Evolutionary conservation across 2,797 vertebrate species (phyloP), one percentile per base, ranked within the genome.

Genomic region (Labeo calbasu): DNA sequence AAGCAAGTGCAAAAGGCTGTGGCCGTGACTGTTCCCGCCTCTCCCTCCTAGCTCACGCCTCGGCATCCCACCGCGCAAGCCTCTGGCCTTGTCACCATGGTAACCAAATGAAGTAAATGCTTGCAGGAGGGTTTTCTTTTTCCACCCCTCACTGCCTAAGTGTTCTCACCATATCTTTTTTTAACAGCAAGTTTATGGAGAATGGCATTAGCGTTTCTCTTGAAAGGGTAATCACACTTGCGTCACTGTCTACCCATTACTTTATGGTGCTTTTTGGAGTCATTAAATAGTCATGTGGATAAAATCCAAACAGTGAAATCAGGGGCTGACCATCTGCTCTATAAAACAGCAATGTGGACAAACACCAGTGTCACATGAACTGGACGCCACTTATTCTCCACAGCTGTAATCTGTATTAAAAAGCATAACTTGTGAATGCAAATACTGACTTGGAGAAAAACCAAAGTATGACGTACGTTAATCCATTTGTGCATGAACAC

Each of bases 81-180:
- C 93, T 93, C 93, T 82, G 90, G 94, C 93, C 92, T 92, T 93
- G 94, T 95, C 91, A 86, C 93, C 94, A 94, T 95, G 95, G 89
- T 93, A 94, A 96, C 95, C 89, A 89, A 92, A 93, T 93, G 93
- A 94, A 92, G 94, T 94, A 88, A 94, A 94, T 93, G 92, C 91
- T 92, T 94, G 92, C 93, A 90, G 92, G 93, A 94, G 91, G 93
- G 93, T 93, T 93, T 92, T 93, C 90, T 89, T 93, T 92, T 93
- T 91, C 91, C 71, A 91, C 89, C 68, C 63, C 75, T 69, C 69
- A 14, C 19, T 79, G 77, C 81, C 84, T 79, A 66, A 71, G 51
- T 82, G 79, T 81, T 82, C 75, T 76, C 69, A 32, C 23, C 50
- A 72, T 75, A 65, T 36, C 77, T 83, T 84, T 69, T 78, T 82